These are phyloP conservation scores for Euglossa dilemma DNA, from an alignment of 1,140 invertebrate species.

Conservation along the genomic window DNA sequence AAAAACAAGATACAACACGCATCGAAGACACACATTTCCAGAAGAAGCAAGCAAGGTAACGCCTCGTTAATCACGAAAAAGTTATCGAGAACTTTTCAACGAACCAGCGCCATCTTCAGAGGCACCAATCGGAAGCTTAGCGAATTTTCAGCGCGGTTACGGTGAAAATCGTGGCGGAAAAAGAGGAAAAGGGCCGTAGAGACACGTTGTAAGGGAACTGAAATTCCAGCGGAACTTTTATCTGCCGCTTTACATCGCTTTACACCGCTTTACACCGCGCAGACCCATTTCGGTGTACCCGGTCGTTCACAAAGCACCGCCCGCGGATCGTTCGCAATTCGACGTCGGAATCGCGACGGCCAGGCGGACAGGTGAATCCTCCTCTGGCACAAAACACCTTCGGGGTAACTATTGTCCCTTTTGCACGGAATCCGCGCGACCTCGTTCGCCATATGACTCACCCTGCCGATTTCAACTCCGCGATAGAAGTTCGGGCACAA, in stretches of 20 bases:
- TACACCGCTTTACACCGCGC: too few relatives aligned
- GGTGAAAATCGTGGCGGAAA: neutral
- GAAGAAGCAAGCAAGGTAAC: too few relatives aligned
- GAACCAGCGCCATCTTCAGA: too few relatives aligned
- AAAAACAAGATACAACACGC: too few relatives aligned
- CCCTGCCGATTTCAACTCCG: neutral
- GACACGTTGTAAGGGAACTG: too few relatives aligned
- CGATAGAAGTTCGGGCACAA: neutral
- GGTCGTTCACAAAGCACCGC: neutral
- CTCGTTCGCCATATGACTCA: neutral
- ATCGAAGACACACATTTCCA: too few relatives aligned
- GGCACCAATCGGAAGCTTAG: neutral
- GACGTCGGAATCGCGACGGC: neutral
- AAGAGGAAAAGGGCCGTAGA: too few relatives aligned
- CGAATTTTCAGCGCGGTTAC: neutral
- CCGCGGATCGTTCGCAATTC: neutral
- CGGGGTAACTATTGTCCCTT: neutral
- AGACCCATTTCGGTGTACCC: neutral
- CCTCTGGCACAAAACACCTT: neutral
- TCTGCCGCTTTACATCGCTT: neutral
- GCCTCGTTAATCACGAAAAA: too few relatives aligned
- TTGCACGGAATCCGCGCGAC: neutral
- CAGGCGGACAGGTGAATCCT: neutral
- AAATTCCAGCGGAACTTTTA: neutral
- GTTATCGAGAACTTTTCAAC: too few relatives aligned